Conservation (phyloP, 1,140 invertebrate species). For the Microplitis mediator region DNA sequence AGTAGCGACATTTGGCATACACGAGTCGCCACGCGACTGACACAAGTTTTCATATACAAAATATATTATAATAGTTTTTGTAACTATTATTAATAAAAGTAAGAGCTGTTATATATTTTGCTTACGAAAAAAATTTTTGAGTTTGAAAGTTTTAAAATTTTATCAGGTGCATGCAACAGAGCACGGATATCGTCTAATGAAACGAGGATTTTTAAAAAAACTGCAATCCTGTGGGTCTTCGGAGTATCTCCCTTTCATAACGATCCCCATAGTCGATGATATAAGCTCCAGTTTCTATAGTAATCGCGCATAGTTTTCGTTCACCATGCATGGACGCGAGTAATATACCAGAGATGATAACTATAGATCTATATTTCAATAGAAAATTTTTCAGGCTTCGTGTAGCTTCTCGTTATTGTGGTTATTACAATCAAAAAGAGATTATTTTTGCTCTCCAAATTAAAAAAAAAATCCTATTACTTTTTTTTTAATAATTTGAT, state of each 20-base stretch:
- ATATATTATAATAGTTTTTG: background rate
- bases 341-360: background rate
- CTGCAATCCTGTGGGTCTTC: background rate
- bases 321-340: background rate
- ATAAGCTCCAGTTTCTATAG: background rate
- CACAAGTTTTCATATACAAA: background rate
- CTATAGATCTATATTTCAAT: constrained; percentile 8
- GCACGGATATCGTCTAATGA: no score
- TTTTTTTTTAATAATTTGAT: no score
- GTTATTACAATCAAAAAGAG: constrained; percentile 40
- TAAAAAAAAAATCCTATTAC: constrained; percentile 7
- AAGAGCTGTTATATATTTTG: no score
- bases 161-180: no score
- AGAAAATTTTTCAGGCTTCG: constrained; percentile 50
- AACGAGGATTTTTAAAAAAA: no score
- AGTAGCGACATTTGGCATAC: constrained; percentile 54
- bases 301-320: background rate
- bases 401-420: constrained; percentile 49
- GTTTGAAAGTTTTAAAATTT: no score
- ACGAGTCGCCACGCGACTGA: constrained; percentile 54
- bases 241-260: background rate
- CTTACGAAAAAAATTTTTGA: no score
- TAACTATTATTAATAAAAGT: no score
- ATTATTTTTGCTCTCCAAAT: constrained; percentile 27
- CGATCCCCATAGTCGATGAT: background rate